phyloP scores from a whole-genome alignment of 2,797 vertebrate genomes.

The Hemibagrus guttatus region DNA sequence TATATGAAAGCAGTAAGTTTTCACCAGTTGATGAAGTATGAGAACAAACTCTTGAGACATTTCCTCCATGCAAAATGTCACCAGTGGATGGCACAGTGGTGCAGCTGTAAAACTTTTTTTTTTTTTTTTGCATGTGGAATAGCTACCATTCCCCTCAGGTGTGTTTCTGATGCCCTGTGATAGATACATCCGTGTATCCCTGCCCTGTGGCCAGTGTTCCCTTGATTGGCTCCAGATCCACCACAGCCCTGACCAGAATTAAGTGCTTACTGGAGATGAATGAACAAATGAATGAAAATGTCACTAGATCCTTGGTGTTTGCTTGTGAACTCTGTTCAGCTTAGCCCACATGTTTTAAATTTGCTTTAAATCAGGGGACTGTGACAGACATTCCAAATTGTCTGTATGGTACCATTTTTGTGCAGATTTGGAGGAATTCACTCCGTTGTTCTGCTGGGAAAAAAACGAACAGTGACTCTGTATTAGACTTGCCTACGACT shows the following conservation, averaged over 20 bases:
- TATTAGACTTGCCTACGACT: slow-evolving; percentile 12
- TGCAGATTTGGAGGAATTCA: neutral
- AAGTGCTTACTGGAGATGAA: neutral
- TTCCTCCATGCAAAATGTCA: slow-evolving; percentile 4
- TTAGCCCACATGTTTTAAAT: neutral
- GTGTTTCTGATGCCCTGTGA: neutral
- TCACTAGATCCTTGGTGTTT: slow-evolving; percentile 15
- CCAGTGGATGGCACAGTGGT: slow-evolving; percentile 4
- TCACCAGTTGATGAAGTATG: neutral
- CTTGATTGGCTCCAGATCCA: neutral
- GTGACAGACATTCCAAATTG: neutral
- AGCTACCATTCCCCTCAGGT: neutral
- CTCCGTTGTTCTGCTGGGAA: slow-evolving; percentile 14
- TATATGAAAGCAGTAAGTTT: neutral
- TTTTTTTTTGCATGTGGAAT: neutral
- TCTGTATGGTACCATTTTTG: slow-evolving; percentile 11
- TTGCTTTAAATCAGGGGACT: neutral
- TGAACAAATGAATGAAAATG: slow-evolving; percentile 14
- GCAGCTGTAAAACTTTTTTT: neutral
- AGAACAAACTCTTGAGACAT: neutral
- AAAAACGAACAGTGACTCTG: slow-evolving; percentile 12
- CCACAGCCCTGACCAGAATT: slow-evolving; percentile 1
- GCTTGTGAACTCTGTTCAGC: neutral
- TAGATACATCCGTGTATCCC: neutral
- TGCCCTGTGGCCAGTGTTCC: slow-evolving; percentile 7